Evolutionary conservation across 2,888 invertebrate species (phyloP).

Genomic region (Stenurella melanura): DNA sequence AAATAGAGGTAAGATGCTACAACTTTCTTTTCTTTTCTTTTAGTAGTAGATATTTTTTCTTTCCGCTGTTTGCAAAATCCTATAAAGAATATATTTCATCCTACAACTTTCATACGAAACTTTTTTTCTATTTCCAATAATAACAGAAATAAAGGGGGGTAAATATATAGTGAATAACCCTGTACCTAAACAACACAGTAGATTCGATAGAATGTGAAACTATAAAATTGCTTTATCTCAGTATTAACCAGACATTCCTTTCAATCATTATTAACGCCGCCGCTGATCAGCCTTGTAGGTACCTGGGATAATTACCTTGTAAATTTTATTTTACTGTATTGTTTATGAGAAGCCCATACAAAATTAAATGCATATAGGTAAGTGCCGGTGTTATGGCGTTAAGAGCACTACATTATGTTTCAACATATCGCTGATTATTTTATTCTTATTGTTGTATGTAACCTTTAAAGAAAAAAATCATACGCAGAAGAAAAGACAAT

Average conservation of each 20-base stretch:
- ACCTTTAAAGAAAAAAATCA: conserved; percentile 2
- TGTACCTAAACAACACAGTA: background rate
- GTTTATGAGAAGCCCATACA: conserved; percentile 30
- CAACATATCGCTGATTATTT: conserved; percentile 7
- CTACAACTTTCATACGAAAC: too few species aligned
- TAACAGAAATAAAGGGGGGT: too few species aligned
- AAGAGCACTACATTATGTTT: conserved; percentile 4
- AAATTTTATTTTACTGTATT: conserved; percentile 40
- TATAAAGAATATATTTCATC: too few species aligned
- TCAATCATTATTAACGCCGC: conserved; percentile 22
- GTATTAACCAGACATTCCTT: background rate
- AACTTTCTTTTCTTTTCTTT: too few species aligned
- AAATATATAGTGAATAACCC: too few species aligned
- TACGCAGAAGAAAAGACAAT: background rate
- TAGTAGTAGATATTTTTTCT: too few species aligned
- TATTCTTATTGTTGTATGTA: conserved; percentile 12
- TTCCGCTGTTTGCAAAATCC: too few species aligned
- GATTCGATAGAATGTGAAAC: background rate
- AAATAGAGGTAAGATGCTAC: too few species aligned
- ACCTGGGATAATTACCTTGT: conserved; percentile 40
- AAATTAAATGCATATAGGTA: conserved; percentile 28
- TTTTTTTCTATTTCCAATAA: too few species aligned
- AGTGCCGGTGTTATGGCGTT: conserved; percentile 15
- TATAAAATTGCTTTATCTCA: background rate
- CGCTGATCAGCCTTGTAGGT: conserved; percentile 45